phyloP scores from a whole-genome alignment of 2,888 invertebrate genomes.

The Lobophora halterata region DNA sequence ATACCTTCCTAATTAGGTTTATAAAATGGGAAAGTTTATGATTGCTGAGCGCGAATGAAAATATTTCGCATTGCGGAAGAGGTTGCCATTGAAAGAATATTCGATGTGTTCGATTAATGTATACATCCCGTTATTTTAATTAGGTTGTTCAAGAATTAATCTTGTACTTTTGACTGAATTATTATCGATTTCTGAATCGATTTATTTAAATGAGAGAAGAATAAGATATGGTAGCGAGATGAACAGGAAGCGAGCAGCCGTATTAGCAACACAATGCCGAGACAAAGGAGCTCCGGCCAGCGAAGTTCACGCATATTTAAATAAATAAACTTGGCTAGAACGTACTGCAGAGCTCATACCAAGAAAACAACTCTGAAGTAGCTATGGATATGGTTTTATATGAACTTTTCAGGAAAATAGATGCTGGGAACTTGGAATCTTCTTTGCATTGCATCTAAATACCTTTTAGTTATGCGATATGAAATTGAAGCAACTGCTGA shows the following conservation, averaged over 20 bases:
- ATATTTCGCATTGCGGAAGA: conserved; percentile 21
- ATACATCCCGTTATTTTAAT: conserved; percentile 12
- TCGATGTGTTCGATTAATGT: conserved; percentile 8
- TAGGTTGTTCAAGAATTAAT: conserved; percentile 6
- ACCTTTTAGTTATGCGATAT: background rate
- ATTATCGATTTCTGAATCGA: conserved; percentile 13
- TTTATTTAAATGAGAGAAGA: conserved; percentile 19
- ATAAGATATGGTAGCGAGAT: conserved; percentile 38
- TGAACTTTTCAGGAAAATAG: conserved; percentile 2
- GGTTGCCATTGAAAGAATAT: conserved; percentile 17
- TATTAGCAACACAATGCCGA: conserved; percentile 54
- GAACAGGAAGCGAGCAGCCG: conserved; percentile 51
- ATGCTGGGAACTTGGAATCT: background rate
- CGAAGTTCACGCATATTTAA: conserved; percentile 71
- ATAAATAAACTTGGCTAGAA: conserved; percentile 67
- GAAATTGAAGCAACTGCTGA: conserved; percentile 1
- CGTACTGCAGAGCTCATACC: conserved; percentile 47
- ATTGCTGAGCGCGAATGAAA: conserved; percentile 7
- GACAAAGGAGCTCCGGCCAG: conserved; percentile 61
- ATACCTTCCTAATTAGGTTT: conserved; percentile 43
- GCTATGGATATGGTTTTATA: conserved; percentile 31
- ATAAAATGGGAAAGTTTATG: conserved; percentile 35
- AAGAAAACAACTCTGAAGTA: conserved; percentile 29
- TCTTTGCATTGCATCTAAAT: background rate
- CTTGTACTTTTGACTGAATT: conserved; percentile 1